Evolutionary conservation across 2,797 vertebrate genomes (phyloP).

Genomic region (Lithobates sylvaticus): DNA sequence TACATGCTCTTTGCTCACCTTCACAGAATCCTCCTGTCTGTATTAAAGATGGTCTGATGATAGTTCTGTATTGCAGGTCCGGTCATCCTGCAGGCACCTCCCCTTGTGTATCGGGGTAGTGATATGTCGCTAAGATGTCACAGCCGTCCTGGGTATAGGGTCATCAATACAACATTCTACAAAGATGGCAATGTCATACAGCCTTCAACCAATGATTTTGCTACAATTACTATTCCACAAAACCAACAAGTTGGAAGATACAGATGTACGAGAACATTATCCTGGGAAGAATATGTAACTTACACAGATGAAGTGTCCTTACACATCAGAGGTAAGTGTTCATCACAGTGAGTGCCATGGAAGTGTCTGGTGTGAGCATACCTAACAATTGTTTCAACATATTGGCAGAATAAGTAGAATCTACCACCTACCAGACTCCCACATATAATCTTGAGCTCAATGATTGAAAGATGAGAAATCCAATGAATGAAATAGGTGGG

Average conservation of each 20-base stretch:
- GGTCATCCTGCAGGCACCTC: background rate
- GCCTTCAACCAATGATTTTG: background rate
- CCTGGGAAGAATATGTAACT: background rate
- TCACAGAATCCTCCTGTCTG: too few relatives aligned
- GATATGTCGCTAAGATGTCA: background rate
- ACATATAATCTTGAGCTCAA: too few relatives aligned
- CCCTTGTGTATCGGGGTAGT: background rate
- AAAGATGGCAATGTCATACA: background rate
- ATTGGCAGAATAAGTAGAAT: background rate
- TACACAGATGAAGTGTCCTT: background rate
- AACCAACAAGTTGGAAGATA: background rate
- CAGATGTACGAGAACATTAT: background rate
- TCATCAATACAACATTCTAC: background rate
- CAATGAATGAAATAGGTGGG: too few relatives aligned
- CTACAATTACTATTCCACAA: too few relatives aligned
- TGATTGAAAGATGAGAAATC: too few relatives aligned
- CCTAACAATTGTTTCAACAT: background rate
- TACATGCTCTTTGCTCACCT: too few relatives aligned
- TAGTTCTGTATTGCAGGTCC: slow-evolving; percentile 4
- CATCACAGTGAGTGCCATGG: background rate
- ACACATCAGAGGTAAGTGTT: slow-evolving; percentile 13
- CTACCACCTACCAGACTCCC: too few relatives aligned
- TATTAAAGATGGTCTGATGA: too few relatives aligned
- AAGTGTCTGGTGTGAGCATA: background rate
- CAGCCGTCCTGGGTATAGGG: background rate